Percentiles rank a stretch among this genome's conserved stretches.
phyloP scores from a whole-genome alignment of 2,797 vertebrate species.

The Lateolabrax maculatus region DNA sequence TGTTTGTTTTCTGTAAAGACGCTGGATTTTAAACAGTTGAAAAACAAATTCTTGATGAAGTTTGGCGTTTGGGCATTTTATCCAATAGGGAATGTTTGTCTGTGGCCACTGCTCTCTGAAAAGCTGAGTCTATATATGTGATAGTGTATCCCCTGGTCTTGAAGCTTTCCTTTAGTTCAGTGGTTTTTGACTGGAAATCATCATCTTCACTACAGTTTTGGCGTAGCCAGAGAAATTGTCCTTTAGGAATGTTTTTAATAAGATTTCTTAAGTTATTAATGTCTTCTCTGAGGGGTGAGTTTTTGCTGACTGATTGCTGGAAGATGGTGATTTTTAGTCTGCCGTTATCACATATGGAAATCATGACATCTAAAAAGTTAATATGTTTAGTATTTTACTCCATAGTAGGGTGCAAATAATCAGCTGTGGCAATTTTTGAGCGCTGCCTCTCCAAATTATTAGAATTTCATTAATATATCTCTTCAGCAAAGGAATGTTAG shows the following conservation, averaged over 20 bases:
- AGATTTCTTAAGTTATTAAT: background rate
- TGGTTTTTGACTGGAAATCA: background rate
- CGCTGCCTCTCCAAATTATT: background rate
- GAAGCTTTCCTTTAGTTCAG: background rate
- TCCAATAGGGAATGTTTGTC: too few relatives aligned
- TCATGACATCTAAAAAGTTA: too few relatives aligned
- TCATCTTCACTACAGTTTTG: background rate
- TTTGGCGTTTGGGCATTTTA: background rate
- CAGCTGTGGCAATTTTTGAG: too few relatives aligned
- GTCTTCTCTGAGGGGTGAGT: background rate
- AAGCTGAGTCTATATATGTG: background rate
- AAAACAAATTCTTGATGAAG: too few relatives aligned
- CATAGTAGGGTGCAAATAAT: too few relatives aligned
- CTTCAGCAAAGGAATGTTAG: background rate
- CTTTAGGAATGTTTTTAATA: background rate
- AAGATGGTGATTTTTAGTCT: too few relatives aligned
- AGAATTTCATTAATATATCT: conserved; percentile 1
- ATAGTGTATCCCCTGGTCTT: background rate
- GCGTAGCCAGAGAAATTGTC: background rate
- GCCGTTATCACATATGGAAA: background rate
- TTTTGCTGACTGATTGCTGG: background rate
- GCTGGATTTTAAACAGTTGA: too few relatives aligned
- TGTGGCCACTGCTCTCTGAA: too few relatives aligned
- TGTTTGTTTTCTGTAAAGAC: too few relatives aligned
- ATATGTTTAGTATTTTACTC: too few relatives aligned